Percentiles rank a stretch among this genome's conserved stretches.
These are phyloP conservation scores for Loripinus fragilis DNA, from an alignment of 2,888 invertebrate species.

Conservation along the genomic window DNA sequence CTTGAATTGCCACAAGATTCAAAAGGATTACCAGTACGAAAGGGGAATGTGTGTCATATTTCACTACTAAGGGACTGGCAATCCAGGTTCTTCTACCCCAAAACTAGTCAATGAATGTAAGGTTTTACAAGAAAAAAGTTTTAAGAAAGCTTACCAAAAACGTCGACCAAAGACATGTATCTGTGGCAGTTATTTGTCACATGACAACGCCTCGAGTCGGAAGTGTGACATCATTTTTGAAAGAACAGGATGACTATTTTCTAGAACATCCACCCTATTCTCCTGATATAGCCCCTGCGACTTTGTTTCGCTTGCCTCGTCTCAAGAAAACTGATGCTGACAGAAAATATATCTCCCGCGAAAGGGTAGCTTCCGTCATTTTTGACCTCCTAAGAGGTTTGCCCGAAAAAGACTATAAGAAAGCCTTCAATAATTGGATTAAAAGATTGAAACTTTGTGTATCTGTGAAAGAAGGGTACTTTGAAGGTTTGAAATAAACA, in stretches of 20 bases:
- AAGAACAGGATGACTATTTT: not conserved
- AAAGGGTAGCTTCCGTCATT: constrained; percentile 4
- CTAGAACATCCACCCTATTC: constrained; percentile 20
- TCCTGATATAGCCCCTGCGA: constrained; percentile 13
- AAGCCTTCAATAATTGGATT: constrained; percentile 23
- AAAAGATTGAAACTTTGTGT: constrained; percentile 21
- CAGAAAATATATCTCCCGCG: constrained; percentile 17
- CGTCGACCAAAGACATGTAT: not conserved
- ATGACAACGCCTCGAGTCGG: not conserved
- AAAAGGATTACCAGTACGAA: not conserved
- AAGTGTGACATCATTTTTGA: not conserved
- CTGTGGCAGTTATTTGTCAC: not conserved
- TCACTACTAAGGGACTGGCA: not conserved
- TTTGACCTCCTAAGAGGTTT: constrained; percentile 13
- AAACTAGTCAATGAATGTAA: not conserved
- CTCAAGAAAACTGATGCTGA: constrained; percentile 7
- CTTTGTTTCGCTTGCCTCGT: constrained; percentile 1
- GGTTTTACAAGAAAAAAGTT: not conserved
- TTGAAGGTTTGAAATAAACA: constrained; percentile 23
- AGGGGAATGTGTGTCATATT: not conserved
- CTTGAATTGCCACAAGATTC: not conserved
- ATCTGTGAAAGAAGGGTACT: constrained; percentile 15
- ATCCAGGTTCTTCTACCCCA: not conserved
- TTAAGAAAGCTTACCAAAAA: not conserved
- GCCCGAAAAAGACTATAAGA: constrained; percentile 13